These are phyloP conservation scores for Eulacestoma nigropectus DNA, from an alignment of 2,113 vertebrate species.

Conservation along the genomic window DNA sequence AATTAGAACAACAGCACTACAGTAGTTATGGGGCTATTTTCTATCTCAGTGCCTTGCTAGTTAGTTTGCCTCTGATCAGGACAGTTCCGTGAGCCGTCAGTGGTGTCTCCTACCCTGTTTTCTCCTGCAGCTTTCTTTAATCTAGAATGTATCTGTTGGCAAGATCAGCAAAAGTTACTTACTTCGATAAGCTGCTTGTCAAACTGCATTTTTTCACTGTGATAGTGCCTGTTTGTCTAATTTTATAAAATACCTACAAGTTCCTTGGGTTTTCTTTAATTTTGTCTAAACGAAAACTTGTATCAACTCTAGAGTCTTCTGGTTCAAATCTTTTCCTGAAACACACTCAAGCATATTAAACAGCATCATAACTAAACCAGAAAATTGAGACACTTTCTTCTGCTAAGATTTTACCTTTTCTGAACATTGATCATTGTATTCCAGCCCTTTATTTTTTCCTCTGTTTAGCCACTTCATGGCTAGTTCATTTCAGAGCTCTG, in stretches of 20 bases:
- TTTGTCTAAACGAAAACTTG: background rate
- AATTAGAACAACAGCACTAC: background rate
- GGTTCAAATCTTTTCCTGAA: background rate
- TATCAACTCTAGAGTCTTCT: background rate
- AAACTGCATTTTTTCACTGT: background rate
- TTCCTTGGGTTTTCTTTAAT: background rate
- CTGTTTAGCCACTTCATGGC: background rate
- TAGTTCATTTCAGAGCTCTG: background rate
- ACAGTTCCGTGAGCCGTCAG: background rate
- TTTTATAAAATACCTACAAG: background rate
- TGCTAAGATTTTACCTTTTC: background rate
- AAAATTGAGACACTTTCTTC: background rate
- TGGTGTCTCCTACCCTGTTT: background rate
- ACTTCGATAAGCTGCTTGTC: background rate
- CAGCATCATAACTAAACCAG: background rate
- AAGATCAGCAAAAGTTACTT: background rate
- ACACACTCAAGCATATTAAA: background rate
- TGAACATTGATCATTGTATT: background rate
- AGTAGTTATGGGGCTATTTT: background rate
- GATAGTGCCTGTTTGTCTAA: background rate
- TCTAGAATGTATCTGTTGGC: background rate
- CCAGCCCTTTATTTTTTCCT: background rate
- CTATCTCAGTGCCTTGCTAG: background rate
- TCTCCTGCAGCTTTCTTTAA: background rate
- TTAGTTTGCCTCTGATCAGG: background rate